Percentiles rank a stretch among this genome's conserved stretches.
These are phyloP conservation scores for Arrhopalites spinosus DNA, from an alignment of 2,888 invertebrate species.

Conservation along the genomic window DNA sequence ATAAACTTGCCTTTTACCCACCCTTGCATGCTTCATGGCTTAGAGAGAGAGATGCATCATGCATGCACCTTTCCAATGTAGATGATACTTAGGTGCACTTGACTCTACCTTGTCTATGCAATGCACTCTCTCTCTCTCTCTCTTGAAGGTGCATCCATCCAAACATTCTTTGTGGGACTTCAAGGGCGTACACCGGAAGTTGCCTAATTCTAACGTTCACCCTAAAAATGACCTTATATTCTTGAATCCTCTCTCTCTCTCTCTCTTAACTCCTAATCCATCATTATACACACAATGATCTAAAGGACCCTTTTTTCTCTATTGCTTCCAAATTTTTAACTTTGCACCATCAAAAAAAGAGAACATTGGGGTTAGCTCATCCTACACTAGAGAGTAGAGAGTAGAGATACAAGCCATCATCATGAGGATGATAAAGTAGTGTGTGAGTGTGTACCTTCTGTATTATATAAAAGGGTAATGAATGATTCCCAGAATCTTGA, in stretches of 20 bases:
- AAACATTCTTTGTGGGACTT: slow-evolving; percentile 4
- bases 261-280: neutral
- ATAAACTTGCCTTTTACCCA: neutral
- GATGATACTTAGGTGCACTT: neutral
- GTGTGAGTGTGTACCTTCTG: too few species aligned
- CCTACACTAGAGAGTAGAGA: neutral
- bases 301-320: neutral
- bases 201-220: slow-evolving; percentile 17
- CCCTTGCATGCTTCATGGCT: neutral
- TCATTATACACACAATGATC: neutral
- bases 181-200: slow-evolving; percentile 33
- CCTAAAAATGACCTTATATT: neutral
- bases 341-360: neutral
- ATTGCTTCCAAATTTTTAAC: neutral
- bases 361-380: too few species aligned
- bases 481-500: too few species aligned
- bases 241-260: neutral
- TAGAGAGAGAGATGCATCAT: neutral
- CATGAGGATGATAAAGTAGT: too few species aligned
- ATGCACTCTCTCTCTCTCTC: neutral
- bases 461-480: too few species aligned
- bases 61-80: neutral
- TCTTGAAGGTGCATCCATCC: neutral
- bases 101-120: neutral
- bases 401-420: neutral